Evolutionary conservation across 2,113 vertebrate species (phyloP).

Genomic region (Ancistrus triradiatus): DNA sequence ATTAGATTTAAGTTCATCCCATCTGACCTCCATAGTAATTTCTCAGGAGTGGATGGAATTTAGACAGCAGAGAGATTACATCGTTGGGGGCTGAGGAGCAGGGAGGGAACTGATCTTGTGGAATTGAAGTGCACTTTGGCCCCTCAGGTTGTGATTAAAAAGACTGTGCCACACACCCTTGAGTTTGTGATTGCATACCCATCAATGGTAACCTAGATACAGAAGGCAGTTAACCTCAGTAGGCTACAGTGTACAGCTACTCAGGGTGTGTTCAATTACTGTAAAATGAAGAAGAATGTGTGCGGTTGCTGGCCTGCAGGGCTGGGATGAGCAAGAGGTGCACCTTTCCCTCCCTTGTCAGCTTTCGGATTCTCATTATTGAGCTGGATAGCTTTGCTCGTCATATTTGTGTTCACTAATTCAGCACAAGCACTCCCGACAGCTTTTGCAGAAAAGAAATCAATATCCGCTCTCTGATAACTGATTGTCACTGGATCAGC

Average conservation of each 20-base stretch:
- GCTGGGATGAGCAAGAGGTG: constrained; percentile 29
- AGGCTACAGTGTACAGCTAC: constrained; percentile 4
- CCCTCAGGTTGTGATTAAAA: constrained; percentile 19
- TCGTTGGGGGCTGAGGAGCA: constrained; percentile 23
- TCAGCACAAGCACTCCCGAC: constrained; percentile 38
- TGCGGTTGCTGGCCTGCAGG: constrained; percentile 31
- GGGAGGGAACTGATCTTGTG: constrained; percentile 56
- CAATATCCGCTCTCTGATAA: constrained; percentile 44
- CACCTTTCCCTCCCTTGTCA: constrained; percentile 52
- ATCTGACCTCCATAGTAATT: constrained; percentile 40
- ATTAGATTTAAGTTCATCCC: constrained; percentile 22
- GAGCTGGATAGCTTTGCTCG: constrained; percentile 38
- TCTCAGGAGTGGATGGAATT: constrained; percentile 40
- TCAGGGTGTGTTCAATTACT: constrained; percentile 30
- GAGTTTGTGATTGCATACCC: constrained; percentile 43
- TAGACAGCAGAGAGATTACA: constrained; percentile 1
- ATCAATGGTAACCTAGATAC: constrained; percentile 28
- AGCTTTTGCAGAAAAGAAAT: constrained; percentile 44
- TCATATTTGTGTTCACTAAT: constrained; percentile 55
- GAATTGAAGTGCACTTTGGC: constrained; percentile 56
- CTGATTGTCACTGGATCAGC: constrained; percentile 36
- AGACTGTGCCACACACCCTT: constrained; percentile 2
- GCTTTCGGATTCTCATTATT: constrained; percentile 43
- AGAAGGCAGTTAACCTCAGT: constrained; percentile 21
- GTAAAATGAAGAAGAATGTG: constrained; percentile 20